phyloP scores from a whole-genome alignment of 2,888 invertebrate species.

The Nymphalis polychloros region DNA sequence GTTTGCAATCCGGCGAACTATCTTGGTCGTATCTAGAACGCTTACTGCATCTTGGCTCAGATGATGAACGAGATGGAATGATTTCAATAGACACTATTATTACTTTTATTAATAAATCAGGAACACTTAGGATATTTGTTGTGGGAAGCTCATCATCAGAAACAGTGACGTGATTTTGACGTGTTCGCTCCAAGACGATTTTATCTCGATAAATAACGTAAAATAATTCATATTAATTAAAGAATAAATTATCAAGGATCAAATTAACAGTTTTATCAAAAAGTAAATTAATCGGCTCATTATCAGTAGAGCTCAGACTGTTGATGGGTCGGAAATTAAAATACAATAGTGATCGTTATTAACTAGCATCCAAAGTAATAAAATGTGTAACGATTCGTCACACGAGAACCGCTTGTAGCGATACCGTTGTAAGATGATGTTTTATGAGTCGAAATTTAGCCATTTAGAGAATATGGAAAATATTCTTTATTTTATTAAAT shows the following conservation, averaged over 20 bases:
- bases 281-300: conserved; percentile 26
- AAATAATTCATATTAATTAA: too few relatives aligned
- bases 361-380: conserved; percentile 16
- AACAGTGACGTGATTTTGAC: too few relatives aligned
- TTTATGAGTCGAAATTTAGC: conserved; percentile 18
- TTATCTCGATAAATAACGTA: too few relatives aligned
- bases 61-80: too few relatives aligned
- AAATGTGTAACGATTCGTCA: conserved; percentile 22
- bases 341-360: conserved; percentile 26
- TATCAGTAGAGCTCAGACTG: conserved; percentile 1
- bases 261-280: conserved; percentile 7
- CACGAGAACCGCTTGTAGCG: conserved; percentile 6
- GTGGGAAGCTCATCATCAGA: too few relatives aligned
- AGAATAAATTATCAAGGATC: not conserved
- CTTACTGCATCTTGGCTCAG: too few relatives aligned
- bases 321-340: conserved; percentile 15
- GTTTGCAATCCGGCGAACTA: too few relatives aligned
- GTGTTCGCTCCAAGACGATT: too few relatives aligned
- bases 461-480: conserved; percentile 8
- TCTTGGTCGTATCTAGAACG: too few relatives aligned
- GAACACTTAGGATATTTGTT: too few relatives aligned
- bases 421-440: conserved; percentile 16
- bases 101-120: too few relatives aligned
- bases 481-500: conserved; percentile 19
- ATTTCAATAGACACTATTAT: too few relatives aligned